Percentiles rank a stretch among this genome's conserved stretches.
Conservation (phyloP, 92 coral and sea anemone genomes). For the Epizoanthus fatuus region DNA sequence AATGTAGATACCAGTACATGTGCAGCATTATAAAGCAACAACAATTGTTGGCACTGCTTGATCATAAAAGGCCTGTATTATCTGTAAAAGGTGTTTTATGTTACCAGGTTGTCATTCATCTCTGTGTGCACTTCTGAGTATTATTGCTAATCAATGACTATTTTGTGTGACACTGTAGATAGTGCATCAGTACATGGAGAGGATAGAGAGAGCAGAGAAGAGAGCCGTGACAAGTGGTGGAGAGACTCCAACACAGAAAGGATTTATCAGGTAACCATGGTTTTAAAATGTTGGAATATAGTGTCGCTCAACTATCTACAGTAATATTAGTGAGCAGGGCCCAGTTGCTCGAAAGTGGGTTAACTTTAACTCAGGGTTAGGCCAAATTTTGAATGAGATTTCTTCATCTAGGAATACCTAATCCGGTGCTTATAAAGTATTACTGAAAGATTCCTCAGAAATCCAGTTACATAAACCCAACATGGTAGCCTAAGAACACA, state of each 20-base stretch:
- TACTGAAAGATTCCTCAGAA: no score
- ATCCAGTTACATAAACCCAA: no score
- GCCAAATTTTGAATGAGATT: no score
- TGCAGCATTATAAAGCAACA: not conserved
- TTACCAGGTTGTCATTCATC: not conserved
- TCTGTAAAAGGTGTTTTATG: not conserved
- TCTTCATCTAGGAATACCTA: no score
- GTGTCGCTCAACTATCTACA: no score
- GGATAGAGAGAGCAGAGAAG: conserved; percentile 88
- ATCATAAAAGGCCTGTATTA: not conserved
- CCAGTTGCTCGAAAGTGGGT: no score
- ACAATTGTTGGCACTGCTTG: not conserved
- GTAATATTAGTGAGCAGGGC: no score
- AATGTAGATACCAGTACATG: no score
- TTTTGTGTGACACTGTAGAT: conserved; percentile 48
- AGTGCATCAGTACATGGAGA: conserved; percentile 97
- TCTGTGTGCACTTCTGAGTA: not conserved
- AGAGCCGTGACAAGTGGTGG: conserved; percentile 69
- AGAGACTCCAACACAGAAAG: conserved; percentile 75
- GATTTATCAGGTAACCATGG: conserved; percentile 59
- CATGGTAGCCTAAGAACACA: no score
- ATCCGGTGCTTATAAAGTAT: no score
- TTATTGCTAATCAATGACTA: not conserved
- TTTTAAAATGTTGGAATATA: not conserved
- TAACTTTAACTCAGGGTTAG: no score